Evolutionary conservation across 2,797 vertebrate species (phyloP).

Genomic region (Acanthurus lineatus): DNA sequence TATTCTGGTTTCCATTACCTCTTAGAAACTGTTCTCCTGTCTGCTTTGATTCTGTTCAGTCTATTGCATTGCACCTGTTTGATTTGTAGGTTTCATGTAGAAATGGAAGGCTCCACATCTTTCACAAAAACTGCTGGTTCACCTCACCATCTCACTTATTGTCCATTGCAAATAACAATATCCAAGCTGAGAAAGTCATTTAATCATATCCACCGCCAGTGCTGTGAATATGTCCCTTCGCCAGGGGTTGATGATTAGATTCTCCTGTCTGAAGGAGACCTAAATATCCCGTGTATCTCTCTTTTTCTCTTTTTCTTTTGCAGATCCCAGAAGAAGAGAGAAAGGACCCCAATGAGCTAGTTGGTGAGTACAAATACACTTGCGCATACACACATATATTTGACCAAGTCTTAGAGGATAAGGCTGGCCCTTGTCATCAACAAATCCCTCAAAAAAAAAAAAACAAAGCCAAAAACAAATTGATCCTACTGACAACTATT

Average conservation of each 20-base stretch:
- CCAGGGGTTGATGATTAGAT: neutral
- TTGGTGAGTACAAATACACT: conserved; percentile 88
- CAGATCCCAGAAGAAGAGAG: conserved; percentile 90
- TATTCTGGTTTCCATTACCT: conserved; percentile 26
- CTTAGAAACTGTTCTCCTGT: conserved; percentile 32
- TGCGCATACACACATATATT: neutral
- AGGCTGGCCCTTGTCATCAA: neutral
- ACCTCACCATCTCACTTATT: neutral
- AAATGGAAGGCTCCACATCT: conserved; percentile 19
- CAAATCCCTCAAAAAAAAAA: neutral
- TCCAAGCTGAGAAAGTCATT: neutral
- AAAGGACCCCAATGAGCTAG: conserved; percentile 95
- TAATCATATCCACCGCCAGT: neutral
- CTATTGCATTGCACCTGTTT: conserved; percentile 29
- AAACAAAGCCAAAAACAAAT: neutral
- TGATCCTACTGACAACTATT: no score
- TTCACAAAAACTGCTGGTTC: conserved; percentile 8
- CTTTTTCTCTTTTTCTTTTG: conserved; percentile 5
- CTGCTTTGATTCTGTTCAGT: conserved; percentile 6
- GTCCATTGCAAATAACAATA: conserved; percentile 14
- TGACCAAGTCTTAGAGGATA: neutral
- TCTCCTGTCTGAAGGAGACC: conserved; percentile 32
- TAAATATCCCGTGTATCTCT: conserved; percentile 36
- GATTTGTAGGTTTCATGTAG: conserved; percentile 44
- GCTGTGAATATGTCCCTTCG: neutral